Evolutionary conservation across 1,140 invertebrate species (phyloP).

Genomic region (Battus philenor): DNA sequence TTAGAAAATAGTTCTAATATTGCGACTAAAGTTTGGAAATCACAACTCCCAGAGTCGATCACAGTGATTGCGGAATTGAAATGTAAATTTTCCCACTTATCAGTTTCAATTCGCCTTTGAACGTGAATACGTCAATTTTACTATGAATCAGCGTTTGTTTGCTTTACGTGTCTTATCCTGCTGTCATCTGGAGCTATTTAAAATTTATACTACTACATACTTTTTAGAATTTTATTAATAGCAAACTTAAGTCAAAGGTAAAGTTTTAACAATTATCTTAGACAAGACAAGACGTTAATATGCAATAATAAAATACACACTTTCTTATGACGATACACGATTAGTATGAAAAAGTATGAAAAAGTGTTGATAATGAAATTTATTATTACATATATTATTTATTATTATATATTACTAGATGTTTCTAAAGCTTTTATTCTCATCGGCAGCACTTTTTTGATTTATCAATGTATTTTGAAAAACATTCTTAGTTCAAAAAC

Average conservation of each 20-base stretch:
- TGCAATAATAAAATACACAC: neutral
- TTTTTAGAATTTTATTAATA: neutral
- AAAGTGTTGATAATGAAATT: neutral
- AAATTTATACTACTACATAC: neutral
- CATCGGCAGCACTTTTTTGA: neutral
- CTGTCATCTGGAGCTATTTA: neutral
- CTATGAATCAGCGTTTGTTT: conserved; percentile 21
- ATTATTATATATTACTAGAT: neutral
- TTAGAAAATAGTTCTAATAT: no score
- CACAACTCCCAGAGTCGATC: neutral
- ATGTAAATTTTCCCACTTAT: conserved; percentile 20
- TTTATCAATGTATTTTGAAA: neutral
- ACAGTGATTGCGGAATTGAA: conserved; percentile 18
- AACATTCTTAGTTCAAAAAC: no score
- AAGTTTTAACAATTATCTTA: neutral
- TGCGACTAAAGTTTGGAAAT: conserved; percentile 2
- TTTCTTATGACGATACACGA: no score
- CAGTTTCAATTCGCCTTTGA: conserved; percentile 18
- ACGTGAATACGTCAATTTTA: conserved; percentile 13
- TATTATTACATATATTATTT: neutral
- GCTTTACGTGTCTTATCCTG: neutral
- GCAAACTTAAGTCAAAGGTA: neutral
- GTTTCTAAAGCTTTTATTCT: neutral
- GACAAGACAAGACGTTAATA: neutral
- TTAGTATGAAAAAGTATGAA: neutral